These are phyloP conservation scores for Drosophila sp. DNA, from an alignment of 1,140 invertebrate genomes.

Conservation along the genomic window DNA sequence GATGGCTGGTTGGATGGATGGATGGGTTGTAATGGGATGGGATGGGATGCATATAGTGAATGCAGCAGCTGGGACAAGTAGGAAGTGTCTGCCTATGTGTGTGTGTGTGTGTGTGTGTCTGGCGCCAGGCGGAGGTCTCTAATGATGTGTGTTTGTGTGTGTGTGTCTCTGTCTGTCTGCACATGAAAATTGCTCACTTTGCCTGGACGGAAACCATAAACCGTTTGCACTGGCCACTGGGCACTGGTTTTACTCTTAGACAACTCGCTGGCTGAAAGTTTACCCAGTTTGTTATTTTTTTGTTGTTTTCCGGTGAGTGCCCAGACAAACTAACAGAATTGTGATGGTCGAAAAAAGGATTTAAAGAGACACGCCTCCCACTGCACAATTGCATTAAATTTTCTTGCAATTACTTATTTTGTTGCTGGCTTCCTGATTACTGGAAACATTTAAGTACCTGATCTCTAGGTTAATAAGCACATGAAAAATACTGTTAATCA, in stretches of 20 bases:
- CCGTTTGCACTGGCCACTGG: slow-evolving; percentile 6
- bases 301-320: slow-evolving; percentile 3
- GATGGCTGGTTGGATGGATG: slow-evolving; percentile 20
- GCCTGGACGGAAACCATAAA: slow-evolving; percentile 51
- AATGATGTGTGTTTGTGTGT: slow-evolving; percentile 47
- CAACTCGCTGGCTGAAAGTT: slow-evolving; percentile 1
- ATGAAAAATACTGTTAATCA: too few relatives aligned
- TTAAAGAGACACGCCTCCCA: slow-evolving; percentile 4
- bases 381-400: slow-evolving; percentile 51
- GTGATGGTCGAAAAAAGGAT: slow-evolving; percentile 1
- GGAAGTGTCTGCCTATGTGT: slow-evolving; percentile 25
- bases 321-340: slow-evolving; percentile 6
- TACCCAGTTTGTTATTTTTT: slow-evolving; percentile 8
- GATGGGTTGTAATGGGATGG: background rate
- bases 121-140: slow-evolving; percentile 25
- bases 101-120: slow-evolving; percentile 30
- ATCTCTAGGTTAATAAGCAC: too few relatives aligned
- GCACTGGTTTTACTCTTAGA: slow-evolving; percentile 4
- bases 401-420: slow-evolving; percentile 33
- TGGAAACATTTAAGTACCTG: background rate
- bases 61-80: slow-evolving; percentile 23
- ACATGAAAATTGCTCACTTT: slow-evolving; percentile 56
- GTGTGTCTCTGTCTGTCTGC: slow-evolving; percentile 3
- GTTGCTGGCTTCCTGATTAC: slow-evolving; percentile 42
- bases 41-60: slow-evolving; percentile 14